A percentile compares a stretch with the other conserved stretches of the same genome.
Evolutionary conservation across 64 coral and sea anemone species (phyloP).

Genomic region (Anthopleura sola): DNA sequence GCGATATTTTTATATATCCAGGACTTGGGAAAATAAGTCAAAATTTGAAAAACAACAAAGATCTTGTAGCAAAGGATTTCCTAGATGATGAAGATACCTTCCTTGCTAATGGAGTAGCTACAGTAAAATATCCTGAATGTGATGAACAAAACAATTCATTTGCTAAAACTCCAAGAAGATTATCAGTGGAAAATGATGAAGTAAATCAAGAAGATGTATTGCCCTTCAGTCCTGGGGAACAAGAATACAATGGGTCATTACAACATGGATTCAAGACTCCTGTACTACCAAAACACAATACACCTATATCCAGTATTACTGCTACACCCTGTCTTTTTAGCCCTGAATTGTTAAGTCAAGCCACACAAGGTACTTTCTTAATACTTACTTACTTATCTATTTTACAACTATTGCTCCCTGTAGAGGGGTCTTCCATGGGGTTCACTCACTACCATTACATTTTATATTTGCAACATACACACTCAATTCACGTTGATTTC

Average conservation of each 20-base stretch:
- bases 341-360: constrained; percentile 1
- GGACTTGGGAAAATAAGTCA: constrained; percentile 52
- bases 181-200: neutral
- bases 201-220: neutral
- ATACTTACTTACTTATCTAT: too few species aligned
- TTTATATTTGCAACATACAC: too few species aligned
- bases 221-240: neutral
- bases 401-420: too few species aligned
- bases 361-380: neutral
- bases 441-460: too few species aligned
- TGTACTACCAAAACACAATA: neutral
- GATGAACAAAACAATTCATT: neutral
- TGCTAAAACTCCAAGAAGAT: neutral
- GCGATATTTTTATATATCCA: neutral
- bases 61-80: constrained; percentile 42
- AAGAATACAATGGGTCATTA: neutral
- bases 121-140: neutral
- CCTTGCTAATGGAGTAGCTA: neutral
- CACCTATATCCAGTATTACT: neutral
- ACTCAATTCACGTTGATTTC: too few species aligned
- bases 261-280: neutral
- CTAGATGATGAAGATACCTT: constrained; percentile 8
- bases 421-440: too few species aligned
- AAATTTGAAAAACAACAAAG: constrained; percentile 39
- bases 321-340: constrained; percentile 6